Conservation (phyloP, 2,113 vertebrate species). For the Fukomys damarensis region DNA sequence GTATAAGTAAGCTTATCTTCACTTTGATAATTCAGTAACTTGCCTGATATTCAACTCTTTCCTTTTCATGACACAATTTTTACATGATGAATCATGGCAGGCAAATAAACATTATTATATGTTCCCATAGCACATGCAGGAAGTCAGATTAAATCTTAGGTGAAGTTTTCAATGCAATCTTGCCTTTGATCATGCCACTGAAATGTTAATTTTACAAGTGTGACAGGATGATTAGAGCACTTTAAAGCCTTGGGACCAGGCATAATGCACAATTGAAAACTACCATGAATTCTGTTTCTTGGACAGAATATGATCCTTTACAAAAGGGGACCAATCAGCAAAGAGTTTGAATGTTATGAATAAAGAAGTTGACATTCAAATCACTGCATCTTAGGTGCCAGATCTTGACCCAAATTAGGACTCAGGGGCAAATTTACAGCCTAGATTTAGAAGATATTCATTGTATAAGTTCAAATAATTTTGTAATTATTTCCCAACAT, state of each 20-base stretch:
- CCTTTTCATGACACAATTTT: conserved; percentile 68
- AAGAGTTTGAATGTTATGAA: conserved; percentile 50
- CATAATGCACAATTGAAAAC: conserved; percentile 44
- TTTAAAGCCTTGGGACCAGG: conserved; percentile 32
- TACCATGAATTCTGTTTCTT: conserved; percentile 36
- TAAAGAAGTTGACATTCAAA: conserved; percentile 52
- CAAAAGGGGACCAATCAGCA: not conserved
- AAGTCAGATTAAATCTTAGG: conserved; percentile 79
- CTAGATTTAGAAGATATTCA: not conserved
- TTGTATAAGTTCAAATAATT: conserved; percentile 16
- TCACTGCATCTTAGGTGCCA: conserved; percentile 26
- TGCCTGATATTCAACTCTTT: not conserved
- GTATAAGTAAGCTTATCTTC: not conserved
- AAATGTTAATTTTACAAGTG: conserved; percentile 73
- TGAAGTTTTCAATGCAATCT: conserved; percentile 77
- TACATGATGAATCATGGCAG: conserved; percentile 73
- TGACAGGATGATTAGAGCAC: conserved; percentile 69
- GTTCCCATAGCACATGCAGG: conserved; percentile 69
- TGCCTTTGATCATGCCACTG: conserved; percentile 75
- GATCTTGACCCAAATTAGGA: conserved; percentile 54
- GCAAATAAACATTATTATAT: conserved; percentile 73
- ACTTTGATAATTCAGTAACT: conserved; percentile 30
- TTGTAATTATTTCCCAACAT: conserved; percentile 7
- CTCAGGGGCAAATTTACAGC: conserved; percentile 44
- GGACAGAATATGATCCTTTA: not conserved